Conservation (phyloP, 2,888 invertebrate genomes). For the Tenodera sinensis region DNA sequence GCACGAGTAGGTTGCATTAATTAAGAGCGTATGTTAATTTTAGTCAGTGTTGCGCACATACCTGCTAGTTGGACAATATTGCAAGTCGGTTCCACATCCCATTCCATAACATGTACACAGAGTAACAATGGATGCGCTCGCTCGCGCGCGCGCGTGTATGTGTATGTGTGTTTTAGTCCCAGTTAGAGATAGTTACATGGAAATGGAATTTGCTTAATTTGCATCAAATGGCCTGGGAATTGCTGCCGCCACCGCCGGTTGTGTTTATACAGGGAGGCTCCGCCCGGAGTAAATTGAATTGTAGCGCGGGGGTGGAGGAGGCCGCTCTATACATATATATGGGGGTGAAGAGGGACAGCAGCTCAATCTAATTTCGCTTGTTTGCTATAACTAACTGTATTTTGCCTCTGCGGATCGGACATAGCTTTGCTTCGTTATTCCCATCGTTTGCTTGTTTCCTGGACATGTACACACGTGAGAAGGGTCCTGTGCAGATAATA, state of each 20-base stretch:
- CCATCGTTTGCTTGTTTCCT: neutral
- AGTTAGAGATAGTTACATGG: constrained; percentile 24
- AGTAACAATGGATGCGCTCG: neutral
- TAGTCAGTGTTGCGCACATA: neutral
- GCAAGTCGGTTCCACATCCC: neutral
- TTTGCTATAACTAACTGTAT: constrained; percentile 19
- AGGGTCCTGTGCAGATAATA: neutral
- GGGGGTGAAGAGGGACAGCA: neutral
- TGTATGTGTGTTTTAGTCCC: neutral
- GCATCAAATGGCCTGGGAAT: constrained; percentile 29
- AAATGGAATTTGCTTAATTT: constrained; percentile 33
- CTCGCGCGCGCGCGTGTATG: too few relatives aligned
- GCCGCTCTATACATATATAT: neutral
- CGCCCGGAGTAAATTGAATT: constrained; percentile 14
- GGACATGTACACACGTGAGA: neutral
- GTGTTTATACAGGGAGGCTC: constrained; percentile 20
- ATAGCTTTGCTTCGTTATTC: neutral
- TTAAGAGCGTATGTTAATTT: too few relatives aligned
- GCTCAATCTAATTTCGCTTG: constrained; percentile 18
- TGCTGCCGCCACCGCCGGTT: neutral
- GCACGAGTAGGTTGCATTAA: too few relatives aligned
- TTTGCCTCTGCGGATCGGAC: neutral
- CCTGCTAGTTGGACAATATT: neutral
- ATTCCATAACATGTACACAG: neutral
- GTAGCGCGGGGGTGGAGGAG: neutral